Evolutionary conservation across 2,113 vertebrate genomes (phyloP).

Genomic region (Nettapus auritus): DNA sequence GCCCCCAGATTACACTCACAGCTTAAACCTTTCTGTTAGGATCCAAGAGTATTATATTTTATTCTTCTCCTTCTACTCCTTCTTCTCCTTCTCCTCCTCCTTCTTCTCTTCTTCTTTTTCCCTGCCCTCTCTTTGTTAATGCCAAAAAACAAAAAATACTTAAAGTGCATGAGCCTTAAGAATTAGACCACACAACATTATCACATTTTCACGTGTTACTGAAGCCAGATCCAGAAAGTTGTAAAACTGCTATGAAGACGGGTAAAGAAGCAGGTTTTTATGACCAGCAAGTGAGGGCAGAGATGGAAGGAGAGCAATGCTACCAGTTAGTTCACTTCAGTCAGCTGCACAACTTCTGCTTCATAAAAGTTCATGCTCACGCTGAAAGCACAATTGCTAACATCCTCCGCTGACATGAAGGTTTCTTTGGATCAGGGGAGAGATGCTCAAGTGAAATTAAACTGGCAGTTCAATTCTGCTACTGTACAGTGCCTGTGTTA

Average conservation of each 20-base stretch:
- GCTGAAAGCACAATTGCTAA: neutral
- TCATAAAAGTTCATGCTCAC: neutral
- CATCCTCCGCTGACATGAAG: neutral
- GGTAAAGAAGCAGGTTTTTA: neutral
- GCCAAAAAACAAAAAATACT: neutral
- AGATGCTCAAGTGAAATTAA: neutral
- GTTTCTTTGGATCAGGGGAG: neutral
- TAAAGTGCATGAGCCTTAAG: neutral
- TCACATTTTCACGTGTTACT: neutral
- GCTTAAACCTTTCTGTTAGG: neutral
- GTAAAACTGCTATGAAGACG: neutral
- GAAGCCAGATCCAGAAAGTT: neutral
- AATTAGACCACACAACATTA: neutral
- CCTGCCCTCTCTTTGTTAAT: neutral
- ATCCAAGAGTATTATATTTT: neutral
- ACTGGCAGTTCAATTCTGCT: neutral
- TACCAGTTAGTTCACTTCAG: neutral
- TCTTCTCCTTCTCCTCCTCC: accelerated
- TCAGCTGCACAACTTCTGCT: neutral
- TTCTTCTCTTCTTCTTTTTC: neutral
- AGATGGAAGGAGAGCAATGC: neutral
- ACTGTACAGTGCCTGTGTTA: neutral
- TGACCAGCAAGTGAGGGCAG: neutral
- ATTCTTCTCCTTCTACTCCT: accelerated
- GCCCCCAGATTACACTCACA: neutral